These are phyloP conservation scores for Anarsia innoxiella DNA, from an alignment of 2,888 invertebrate species.

Conservation along the genomic window DNA sequence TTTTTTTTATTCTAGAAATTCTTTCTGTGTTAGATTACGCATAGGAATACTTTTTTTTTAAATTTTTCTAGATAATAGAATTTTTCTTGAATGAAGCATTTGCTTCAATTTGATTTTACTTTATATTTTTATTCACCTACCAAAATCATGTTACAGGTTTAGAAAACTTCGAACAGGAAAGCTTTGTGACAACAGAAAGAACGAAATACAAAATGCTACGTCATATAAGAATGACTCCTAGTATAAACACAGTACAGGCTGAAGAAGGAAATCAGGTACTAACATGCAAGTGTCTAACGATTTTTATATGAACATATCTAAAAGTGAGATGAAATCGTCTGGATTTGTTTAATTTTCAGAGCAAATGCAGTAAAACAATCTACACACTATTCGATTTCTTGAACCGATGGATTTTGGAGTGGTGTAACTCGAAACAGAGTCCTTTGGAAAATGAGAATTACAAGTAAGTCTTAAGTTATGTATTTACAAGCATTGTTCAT, in stretches of 20 bases:
- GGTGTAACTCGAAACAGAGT: constrained; percentile 60
- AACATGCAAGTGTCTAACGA: too few species aligned
- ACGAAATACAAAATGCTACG: constrained; percentile 54
- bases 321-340: not conserved
- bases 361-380: constrained; percentile 79
- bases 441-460: constrained; percentile 62
- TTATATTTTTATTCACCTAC: too few species aligned
- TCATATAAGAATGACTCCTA: constrained; percentile 59
- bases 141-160: constrained; percentile 47
- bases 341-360: too few species aligned
- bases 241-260: constrained; percentile 48
- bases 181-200: constrained; percentile 31
- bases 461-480: constrained; percentile 39
- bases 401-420: constrained; percentile 83
- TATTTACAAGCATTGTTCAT: too few species aligned
- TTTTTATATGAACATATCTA: not conserved
- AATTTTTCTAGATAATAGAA: too few species aligned
- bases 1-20: too few species aligned
- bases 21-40: too few species aligned
- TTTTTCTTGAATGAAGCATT: too few species aligned
- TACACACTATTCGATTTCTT: constrained; percentile 85
- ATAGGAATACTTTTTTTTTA: too few species aligned
- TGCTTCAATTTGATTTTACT: too few species aligned
- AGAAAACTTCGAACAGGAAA: constrained; percentile 45
- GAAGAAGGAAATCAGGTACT: constrained; percentile 70